Evolutionary conservation across 2,888 invertebrate species (phyloP).

Genomic region (Molorchus minor): DNA sequence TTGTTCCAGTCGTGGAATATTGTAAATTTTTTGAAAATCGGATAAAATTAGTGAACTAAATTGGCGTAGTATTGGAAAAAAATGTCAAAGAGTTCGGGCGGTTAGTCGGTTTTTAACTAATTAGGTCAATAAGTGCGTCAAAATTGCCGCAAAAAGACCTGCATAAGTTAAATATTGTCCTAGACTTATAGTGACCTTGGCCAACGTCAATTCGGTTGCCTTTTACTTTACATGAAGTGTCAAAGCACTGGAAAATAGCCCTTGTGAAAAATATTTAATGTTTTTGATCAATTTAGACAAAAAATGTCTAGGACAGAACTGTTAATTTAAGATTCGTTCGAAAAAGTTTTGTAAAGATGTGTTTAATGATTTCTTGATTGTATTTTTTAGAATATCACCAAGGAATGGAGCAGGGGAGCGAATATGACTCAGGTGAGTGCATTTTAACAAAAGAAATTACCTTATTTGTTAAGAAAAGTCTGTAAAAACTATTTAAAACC

Average conservation of each 20-base stretch:
- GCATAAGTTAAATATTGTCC: constrained; percentile 58
- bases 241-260: constrained; percentile 48
- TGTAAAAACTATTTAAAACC: not conserved
- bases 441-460: constrained; percentile 23
- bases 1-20: constrained; percentile 37
- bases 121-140: constrained; percentile 40
- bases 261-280: constrained; percentile 44
- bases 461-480: constrained; percentile 9
- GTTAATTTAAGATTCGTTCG: constrained; percentile 1
- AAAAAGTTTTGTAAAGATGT: constrained; percentile 9
- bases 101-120: constrained; percentile 20
- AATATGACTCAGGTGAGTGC: constrained; percentile 80
- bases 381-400: constrained; percentile 78
- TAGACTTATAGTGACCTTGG: constrained; percentile 62
- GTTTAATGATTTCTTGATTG: not conserved
- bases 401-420: constrained; percentile 83
- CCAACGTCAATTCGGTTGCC: constrained; percentile 61
- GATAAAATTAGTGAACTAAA: not conserved
- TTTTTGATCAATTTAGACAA: constrained; percentile 49
- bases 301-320: constrained; percentile 28
- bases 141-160: constrained; percentile 49
- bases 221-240: constrained; percentile 47
- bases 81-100: constrained; percentile 8
- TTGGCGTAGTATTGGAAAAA: not conserved
- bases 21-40: constrained; percentile 25